Evolutionary conservation across 2,888 invertebrate species (phyloP).

Genomic region (Dryomyza anilis): DNA sequence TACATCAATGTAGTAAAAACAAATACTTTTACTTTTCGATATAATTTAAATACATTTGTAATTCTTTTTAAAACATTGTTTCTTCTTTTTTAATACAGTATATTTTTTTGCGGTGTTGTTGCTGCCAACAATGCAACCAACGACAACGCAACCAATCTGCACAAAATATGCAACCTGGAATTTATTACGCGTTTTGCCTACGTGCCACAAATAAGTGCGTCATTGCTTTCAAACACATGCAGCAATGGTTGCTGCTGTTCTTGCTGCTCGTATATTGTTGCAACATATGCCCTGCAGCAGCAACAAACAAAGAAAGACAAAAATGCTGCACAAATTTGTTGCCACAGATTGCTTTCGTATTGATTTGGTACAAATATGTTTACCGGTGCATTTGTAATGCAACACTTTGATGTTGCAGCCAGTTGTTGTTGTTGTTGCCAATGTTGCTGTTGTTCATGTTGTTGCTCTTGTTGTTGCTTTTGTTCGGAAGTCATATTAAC

Average conservation of each 20-base stretch:
- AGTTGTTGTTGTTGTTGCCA: constrained; percentile 9
- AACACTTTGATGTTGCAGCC: constrained; percentile 17
- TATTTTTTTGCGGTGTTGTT: too few relatives aligned
- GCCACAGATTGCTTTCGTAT: background rate
- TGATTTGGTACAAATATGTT: constrained; percentile 11
- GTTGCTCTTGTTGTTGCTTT: background rate
- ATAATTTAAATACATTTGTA: too few relatives aligned
- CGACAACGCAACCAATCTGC: constrained; percentile 11
- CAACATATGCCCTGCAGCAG: background rate
- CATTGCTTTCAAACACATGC: background rate
- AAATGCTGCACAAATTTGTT: too few relatives aligned
- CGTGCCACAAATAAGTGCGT: constrained; percentile 1
- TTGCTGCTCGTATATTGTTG: background rate
- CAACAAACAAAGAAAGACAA: background rate
- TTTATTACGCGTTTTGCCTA: constrained; percentile 1
- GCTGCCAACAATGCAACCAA: background rate
- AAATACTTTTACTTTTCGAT: background rate
- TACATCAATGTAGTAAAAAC: background rate
- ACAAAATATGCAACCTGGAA: constrained; percentile 1
- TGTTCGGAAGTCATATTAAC: constrained; percentile 15
- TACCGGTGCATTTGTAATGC: constrained; percentile 22
- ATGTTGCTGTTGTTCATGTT: background rate
- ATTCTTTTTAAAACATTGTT: too few relatives aligned
- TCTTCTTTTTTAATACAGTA: too few relatives aligned
- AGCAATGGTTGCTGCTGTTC: background rate